These are phyloP conservation scores for Drosophila kepulauana DNA, from an alignment of 1,140 invertebrate species.

Conservation along the genomic window DNA sequence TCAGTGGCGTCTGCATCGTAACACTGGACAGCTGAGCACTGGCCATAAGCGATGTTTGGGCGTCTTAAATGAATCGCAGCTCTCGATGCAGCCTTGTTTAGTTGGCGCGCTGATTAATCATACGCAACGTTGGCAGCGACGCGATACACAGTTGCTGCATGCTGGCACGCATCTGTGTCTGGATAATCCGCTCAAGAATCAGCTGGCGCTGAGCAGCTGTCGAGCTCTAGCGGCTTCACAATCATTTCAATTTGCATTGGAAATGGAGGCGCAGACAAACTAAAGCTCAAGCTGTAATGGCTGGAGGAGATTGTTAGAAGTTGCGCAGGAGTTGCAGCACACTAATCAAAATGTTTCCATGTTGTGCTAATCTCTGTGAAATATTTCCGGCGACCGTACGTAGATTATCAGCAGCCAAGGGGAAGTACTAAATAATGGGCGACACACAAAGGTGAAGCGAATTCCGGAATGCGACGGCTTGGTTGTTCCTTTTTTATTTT, in stretches of 20 bases:
- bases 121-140: slow-evolving; percentile 63
- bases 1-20: slow-evolving; percentile 61
- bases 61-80: background rate
- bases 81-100: slow-evolving; percentile 34
- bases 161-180: slow-evolving; percentile 65
- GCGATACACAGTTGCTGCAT: slow-evolving; percentile 61
- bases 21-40: slow-evolving; percentile 52
- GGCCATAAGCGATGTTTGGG: slow-evolving; percentile 38
- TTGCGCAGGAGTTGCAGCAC: slow-evolving; percentile 6
- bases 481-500: slow-evolving; percentile 19
- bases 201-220: slow-evolving; percentile 59
- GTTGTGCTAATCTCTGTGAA: slow-evolving; percentile 79
- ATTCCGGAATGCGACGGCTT: slow-evolving; percentile 19
- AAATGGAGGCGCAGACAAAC: slow-evolving; percentile 53
- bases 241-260: slow-evolving; percentile 77
- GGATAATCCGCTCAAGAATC: slow-evolving; percentile 67
- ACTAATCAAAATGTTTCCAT: slow-evolving; percentile 73
- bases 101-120: background rate
- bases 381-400: slow-evolving; percentile 63
- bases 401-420: slow-evolving; percentile 52
- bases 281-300: slow-evolving; percentile 29
- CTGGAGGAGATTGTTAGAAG: background rate
- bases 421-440: slow-evolving; percentile 73
- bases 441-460: slow-evolving; percentile 54
- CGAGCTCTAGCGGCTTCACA: slow-evolving; percentile 60